Percentiles rank a stretch among this genome's conserved stretches.
Evolutionary conservation across 2,797 vertebrate species (phyloP).

Genomic region (Mallotus villosus): DNA sequence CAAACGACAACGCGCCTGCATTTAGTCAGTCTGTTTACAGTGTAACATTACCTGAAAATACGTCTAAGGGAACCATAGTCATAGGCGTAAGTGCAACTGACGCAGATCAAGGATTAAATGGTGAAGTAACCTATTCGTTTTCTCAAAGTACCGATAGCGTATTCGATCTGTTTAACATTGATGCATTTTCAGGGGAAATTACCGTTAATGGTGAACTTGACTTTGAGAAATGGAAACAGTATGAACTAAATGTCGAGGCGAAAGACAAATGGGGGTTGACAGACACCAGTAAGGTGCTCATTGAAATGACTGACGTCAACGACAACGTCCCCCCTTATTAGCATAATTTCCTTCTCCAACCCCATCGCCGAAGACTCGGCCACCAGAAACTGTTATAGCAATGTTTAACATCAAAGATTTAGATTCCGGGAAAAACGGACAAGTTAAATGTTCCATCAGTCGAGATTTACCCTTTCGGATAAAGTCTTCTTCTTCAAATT

Average conservation of each 20-base stretch:
- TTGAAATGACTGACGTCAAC: slow-evolving; percentile 71
- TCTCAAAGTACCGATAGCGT: slow-evolving; percentile 27
- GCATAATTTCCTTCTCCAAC: slow-evolving; percentile 14
- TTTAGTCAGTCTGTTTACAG: slow-evolving; percentile 39
- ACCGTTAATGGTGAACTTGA: slow-evolving; percentile 54
- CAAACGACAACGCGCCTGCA: slow-evolving; percentile 42
- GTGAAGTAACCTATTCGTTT: slow-evolving; percentile 64
- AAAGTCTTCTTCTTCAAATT: slow-evolving; percentile 19
- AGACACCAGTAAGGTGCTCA: slow-evolving; percentile 54
- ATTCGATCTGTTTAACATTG: slow-evolving; percentile 57
- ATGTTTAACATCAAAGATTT: slow-evolving; percentile 32
- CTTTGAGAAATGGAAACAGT: slow-evolving; percentile 64
- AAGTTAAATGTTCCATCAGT: slow-evolving; percentile 24
- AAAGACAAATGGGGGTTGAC: slow-evolving; percentile 47
- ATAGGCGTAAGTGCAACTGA: slow-evolving; percentile 41
- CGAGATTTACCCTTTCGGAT: slow-evolving; percentile 31
- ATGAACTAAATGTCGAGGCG: slow-evolving; percentile 55
- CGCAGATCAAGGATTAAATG: slow-evolving; percentile 60
- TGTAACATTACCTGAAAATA: slow-evolving; percentile 40
- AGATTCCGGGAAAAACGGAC: slow-evolving; percentile 35
- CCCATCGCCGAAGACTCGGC: slow-evolving; percentile 14
- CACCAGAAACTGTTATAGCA: slow-evolving; percentile 24
- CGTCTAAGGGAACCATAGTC: slow-evolving; percentile 23
- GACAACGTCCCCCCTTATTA: slow-evolving; percentile 23
- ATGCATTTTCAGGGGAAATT: slow-evolving; percentile 59